Evolutionary conservation across 2,888 invertebrate species (phyloP).

Genomic region (Drosophila austrosaltans): DNA sequence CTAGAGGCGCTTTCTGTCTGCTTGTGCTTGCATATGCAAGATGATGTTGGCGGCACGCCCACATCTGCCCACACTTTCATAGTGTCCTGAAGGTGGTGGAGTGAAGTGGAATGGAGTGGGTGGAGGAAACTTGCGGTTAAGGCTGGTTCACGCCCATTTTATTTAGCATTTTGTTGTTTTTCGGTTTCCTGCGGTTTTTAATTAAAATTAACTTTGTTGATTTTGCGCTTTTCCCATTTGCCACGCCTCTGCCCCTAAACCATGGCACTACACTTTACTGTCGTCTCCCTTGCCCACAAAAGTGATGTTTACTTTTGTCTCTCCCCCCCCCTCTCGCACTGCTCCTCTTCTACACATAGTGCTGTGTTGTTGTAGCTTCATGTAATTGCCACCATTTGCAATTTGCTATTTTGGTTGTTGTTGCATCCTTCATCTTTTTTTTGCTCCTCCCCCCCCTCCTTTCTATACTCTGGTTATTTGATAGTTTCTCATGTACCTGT

Average conservation of each 20-base stretch:
- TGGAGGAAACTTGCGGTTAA: constrained; percentile 16
- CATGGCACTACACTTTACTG: constrained; percentile 15
- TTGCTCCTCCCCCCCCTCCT: constrained; percentile 51
- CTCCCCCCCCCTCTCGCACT: not conserved
- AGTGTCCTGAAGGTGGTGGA: too few species aligned
- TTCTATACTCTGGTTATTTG: not conserved
- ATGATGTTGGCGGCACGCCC: constrained; percentile 38
- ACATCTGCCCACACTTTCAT: not conserved
- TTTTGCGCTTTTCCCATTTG: constrained; percentile 73
- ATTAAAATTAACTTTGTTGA: constrained; percentile 79
- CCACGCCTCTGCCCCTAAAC: constrained; percentile 7
- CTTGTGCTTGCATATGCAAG: constrained; percentile 64
- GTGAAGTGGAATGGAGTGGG: too few species aligned
- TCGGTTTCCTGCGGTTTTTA: constrained; percentile 76
- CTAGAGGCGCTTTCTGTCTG: constrained; percentile 12
- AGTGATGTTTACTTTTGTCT: constrained; percentile 69
- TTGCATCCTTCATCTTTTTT: constrained; percentile 37
- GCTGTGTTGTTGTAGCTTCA: constrained; percentile 49
- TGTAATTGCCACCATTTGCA: constrained; percentile 77
- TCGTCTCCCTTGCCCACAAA: constrained; percentile 46
- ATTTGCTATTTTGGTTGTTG: constrained; percentile 29
- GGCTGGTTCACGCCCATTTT: constrained; percentile 58
- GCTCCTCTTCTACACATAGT: not conserved
- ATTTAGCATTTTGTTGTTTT: constrained; percentile 74
- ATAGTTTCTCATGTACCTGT: constrained; percentile 7